Conservation (phyloP, 2,113 vertebrate species). For the Vireo altiloquus region DNA sequence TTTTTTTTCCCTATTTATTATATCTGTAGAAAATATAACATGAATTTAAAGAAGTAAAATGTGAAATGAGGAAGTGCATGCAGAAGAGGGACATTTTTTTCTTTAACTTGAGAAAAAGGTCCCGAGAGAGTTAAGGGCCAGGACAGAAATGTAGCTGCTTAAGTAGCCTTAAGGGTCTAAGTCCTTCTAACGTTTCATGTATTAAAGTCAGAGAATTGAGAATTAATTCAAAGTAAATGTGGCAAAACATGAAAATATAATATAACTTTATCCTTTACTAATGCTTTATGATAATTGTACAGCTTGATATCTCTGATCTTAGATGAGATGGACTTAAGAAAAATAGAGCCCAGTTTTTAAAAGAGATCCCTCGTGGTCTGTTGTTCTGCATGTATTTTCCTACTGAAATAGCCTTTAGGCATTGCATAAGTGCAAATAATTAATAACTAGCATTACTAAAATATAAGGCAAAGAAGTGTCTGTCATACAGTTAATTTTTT, state of each 20-base stretch:
- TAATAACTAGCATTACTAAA: conserved; percentile 17
- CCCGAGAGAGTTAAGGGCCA: neutral
- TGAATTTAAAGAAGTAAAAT: neutral
- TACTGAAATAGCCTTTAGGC: neutral
- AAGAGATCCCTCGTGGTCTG: neutral
- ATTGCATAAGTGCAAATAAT: neutral
- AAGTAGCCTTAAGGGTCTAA: neutral
- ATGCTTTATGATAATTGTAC: neutral
- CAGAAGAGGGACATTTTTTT: neutral
- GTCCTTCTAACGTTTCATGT: neutral
- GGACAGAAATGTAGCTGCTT: neutral
- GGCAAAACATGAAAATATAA: neutral
- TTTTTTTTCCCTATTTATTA: neutral
- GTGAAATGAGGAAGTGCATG: neutral
- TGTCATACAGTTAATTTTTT: conserved; percentile 17
- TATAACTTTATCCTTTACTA: neutral
- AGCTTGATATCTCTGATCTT: neutral
- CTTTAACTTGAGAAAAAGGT: neutral
- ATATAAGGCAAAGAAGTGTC: neutral
- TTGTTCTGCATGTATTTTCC: neutral
- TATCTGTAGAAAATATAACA: neutral
- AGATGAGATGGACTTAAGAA: neutral
- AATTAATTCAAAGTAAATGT: neutral
- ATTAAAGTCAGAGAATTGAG: neutral
- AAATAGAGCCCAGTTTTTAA: neutral